phyloP scores from a whole-genome alignment of 1,140 invertebrate species.

The Zaprionus camerounensis region DNA sequence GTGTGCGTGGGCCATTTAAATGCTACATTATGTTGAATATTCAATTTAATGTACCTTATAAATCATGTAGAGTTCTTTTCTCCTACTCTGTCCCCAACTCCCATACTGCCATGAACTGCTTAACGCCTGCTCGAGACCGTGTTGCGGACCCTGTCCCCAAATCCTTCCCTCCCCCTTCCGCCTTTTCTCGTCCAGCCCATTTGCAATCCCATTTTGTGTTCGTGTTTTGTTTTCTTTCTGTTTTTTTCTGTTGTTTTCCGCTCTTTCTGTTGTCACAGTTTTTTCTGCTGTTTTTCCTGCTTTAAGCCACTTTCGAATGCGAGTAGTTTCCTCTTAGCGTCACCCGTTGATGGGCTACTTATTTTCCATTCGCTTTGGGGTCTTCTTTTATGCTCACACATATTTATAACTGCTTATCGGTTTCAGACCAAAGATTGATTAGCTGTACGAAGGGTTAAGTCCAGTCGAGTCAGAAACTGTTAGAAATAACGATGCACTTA shows the following conservation, averaged over 20 bases:
- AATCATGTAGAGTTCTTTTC: constrained; percentile 74
- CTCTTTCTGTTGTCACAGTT: constrained; percentile 29
- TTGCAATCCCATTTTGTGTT: constrained; percentile 15
- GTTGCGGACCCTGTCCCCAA: background rate
- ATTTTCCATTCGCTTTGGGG: constrained; percentile 9
- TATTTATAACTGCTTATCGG: constrained; percentile 49
- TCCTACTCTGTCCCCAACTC: constrained; percentile 13
- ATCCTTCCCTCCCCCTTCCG: background rate
- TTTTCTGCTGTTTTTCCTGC: constrained; percentile 19
- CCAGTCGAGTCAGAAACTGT: background rate
- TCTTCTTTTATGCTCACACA: constrained; percentile 30
- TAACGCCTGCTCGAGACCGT: constrained; percentile 25
- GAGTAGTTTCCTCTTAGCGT: constrained; percentile 20
- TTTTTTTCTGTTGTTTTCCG: constrained; percentile 4
- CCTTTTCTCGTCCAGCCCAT: background rate
- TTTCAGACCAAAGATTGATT: constrained; percentile 38
- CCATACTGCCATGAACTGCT: constrained; percentile 13
- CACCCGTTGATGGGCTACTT: constrained; percentile 27
- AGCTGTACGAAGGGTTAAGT: background rate
- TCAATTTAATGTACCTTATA: constrained; percentile 81
- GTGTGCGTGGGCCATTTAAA: constrained; percentile 74
- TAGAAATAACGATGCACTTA: background rate
- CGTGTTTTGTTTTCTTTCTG: constrained; percentile 9
- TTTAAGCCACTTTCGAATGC: constrained; percentile 44
- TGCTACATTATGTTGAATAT: constrained; percentile 81